Percentiles rank a stretch among this genome's conserved stretches.
These are phyloP conservation scores for Cryptomyrus ogoouensis DNA, from an alignment of 2,113 vertebrate genomes.

Conservation along the genomic window DNA sequence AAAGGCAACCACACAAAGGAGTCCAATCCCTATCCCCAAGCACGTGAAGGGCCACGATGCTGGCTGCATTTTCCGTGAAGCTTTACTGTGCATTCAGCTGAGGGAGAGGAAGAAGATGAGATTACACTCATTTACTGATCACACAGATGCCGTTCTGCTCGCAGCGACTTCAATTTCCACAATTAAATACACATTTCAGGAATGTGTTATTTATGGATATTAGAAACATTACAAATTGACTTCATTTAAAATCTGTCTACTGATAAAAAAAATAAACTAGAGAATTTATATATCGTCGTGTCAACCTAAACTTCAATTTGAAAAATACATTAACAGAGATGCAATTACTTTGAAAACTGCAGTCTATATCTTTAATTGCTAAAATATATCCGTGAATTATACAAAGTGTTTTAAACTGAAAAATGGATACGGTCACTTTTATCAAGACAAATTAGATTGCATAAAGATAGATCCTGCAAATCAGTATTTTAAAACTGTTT, in stretches of 20 bases:
- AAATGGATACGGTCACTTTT: neutral
- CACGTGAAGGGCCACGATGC: conserved; percentile 56
- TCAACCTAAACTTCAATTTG: neutral
- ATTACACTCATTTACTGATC: conserved; percentile 5
- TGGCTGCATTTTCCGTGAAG: conserved; percentile 66
- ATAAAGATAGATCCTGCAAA: neutral
- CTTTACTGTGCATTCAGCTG: conserved; percentile 64
- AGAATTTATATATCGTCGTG: neutral
- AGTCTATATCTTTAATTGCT: neutral
- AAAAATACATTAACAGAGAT: neutral
- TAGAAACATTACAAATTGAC: neutral
- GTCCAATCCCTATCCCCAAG: conserved; percentile 52
- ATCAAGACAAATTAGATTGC: neutral
- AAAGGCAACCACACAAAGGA: conserved; percentile 42
- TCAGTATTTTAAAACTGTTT: neutral
- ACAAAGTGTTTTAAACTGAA: neutral
- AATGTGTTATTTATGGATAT: neutral
- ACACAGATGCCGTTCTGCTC: neutral
- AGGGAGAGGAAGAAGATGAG: conserved; percentile 28
- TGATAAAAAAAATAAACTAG: neutral
- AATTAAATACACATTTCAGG: neutral
- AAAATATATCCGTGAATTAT: neutral
- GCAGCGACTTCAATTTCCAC: neutral
- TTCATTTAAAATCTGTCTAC: neutral
- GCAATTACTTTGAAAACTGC: neutral